Base-by-base conservation (phyloP, 2,797 vertebrate genomes). In the Poecilia wingei region DNA sequence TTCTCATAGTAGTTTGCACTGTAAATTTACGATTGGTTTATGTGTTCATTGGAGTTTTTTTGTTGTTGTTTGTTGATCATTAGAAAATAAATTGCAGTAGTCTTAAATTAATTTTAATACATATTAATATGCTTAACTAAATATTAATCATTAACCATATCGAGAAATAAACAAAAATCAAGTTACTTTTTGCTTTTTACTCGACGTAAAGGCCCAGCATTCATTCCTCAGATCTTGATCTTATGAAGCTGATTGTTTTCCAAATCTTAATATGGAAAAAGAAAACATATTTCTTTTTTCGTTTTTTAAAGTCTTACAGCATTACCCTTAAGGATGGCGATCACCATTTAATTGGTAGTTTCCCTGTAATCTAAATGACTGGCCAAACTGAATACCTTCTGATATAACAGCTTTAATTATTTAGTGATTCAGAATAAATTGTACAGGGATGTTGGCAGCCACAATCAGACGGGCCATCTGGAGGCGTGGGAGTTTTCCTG, bases 401-500 rank as follows among this genome's bases (percentile, higher is more conserved):
- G 46, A 80, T 71, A 72, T n/a, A 39, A 14, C 71, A 33, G 75
- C 61, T 74, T 86, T 47, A 79, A 49, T 81, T 76, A 72, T 82
- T 85, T 61, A 79, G 82, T 68, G 79, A 82, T 84, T 88, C 72
- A 74, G 53, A 83, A 86, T 77, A 82, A 87, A 69, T n/a, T 86
- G 84, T 76, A 22, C 73, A 80, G 46, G 70, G 55, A 85, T 88
- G 74, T 83, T 91, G 87, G 90, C 89, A 87, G 72, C 66, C 77
- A 76, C 43, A 84, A 74, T 80, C 82, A 88, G 86, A 92, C 91
- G 74, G 74, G 78, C 91, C 92, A 92, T 92, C 91, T 94, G 91
- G 92, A 90, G 59, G 82, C 84, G 87, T 90, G 91, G 89, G 91
- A 87, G 92, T 89, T 93, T 86, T 91, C 83, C 89, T 88, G 18